These are phyloP conservation scores for Taphrorychus bicolor DNA, from an alignment of 2,888 invertebrate genomes.

Conservation along the genomic window DNA sequence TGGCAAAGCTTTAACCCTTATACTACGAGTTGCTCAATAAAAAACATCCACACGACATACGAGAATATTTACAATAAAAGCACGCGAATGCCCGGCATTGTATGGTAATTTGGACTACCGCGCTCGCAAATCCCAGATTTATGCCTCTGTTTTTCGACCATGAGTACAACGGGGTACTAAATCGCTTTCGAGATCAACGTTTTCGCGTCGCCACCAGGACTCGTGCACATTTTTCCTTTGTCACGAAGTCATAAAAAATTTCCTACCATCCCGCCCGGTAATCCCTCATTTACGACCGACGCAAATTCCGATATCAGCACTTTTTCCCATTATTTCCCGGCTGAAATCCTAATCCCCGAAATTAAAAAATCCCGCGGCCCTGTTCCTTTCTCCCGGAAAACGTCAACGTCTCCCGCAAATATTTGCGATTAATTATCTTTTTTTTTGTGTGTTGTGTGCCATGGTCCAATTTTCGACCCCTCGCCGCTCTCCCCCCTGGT, in stretches of 20 bases:
- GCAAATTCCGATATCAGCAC: not conserved
- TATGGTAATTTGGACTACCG: slow-evolving; percentile 37
- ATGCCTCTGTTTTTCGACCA: slow-evolving; percentile 27
- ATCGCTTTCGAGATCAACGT: slow-evolving; percentile 25
- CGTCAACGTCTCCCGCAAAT: slow-evolving; percentile 35
- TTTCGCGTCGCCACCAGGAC: slow-evolving; percentile 12
- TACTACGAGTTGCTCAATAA: not conserved
- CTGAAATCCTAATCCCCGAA: slow-evolving; percentile 22
- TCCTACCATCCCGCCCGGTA: not conserved
- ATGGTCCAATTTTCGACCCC: slow-evolving; percentile 8
- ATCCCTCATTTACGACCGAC: not conserved
- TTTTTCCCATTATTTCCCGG: not conserved
- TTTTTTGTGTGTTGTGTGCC: slow-evolving; percentile 13
- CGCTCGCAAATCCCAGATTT: slow-evolving; percentile 25
- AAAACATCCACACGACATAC: not conserved
- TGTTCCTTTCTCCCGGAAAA: slow-evolving; percentile 16
- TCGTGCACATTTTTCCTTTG: slow-evolving; percentile 1
- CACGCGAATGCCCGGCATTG: slow-evolving; percentile 31
- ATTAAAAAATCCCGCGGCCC: slow-evolving; percentile 27
- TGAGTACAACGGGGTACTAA: slow-evolving; percentile 17
- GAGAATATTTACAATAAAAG: slow-evolving; percentile 21
- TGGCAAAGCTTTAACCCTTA: not conserved
- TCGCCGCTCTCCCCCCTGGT: not conserved
- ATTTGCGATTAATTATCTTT: slow-evolving; percentile 38
- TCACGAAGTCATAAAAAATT: not conserved